phyloP scores from a whole-genome alignment of 2,888 invertebrate genomes.

The Rhagium mordax region DNA sequence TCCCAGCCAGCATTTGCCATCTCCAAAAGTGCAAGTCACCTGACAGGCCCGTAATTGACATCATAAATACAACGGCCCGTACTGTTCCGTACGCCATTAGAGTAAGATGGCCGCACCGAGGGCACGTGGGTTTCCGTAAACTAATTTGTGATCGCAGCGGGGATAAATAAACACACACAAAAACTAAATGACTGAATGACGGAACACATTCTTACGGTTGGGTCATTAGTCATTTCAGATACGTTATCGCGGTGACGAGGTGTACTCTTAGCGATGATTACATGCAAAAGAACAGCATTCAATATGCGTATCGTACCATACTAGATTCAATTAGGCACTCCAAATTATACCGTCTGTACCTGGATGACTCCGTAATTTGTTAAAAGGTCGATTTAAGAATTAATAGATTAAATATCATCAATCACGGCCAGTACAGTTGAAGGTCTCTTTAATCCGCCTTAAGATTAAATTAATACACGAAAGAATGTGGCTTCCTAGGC shows the following conservation, averaged over 20 bases:
- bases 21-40: constrained; percentile 35
- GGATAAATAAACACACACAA: constrained; percentile 74
- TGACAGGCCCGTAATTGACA: constrained; percentile 42
- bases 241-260: constrained; percentile 68
- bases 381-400: constrained; percentile 35
- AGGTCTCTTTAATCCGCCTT: constrained; percentile 18
- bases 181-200: constrained; percentile 75
- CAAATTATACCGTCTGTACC: constrained; percentile 34
- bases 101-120: constrained; percentile 48
- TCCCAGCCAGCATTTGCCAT: constrained; percentile 25
- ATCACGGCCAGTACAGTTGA: constrained; percentile 19
- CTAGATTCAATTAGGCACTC: constrained; percentile 56
- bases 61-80: constrained; percentile 36
- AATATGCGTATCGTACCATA: constrained; percentile 47
- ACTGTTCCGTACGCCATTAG: constrained; percentile 47
- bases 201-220: constrained; percentile 72
- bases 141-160: constrained; percentile 78
- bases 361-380: constrained; percentile 31
- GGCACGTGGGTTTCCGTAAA: constrained; percentile 72
- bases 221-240: constrained; percentile 70
- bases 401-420: constrained; percentile 37
- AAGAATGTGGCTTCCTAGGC: background rate
- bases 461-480: constrained; percentile 24
- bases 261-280: constrained; percentile 69
- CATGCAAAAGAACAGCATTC: constrained; percentile 56